A percentile compares a stretch with the other conserved stretches of the same genome.
Conservation (phyloP, 2,888 invertebrate genomes). For the Notodonta ziczac region DNA sequence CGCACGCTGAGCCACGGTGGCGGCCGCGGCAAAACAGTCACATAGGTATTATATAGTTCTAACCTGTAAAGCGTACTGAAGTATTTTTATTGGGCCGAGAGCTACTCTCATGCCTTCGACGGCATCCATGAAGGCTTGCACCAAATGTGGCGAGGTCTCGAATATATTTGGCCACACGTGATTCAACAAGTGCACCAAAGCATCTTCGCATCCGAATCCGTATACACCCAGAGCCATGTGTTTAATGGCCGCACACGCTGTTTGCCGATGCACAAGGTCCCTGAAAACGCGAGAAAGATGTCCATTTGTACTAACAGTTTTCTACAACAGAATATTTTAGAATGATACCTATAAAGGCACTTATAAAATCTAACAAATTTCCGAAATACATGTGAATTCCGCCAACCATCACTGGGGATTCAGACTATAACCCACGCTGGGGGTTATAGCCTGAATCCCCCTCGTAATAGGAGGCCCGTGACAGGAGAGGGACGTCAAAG, state of each 20-base stretch:
- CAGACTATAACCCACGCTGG: no score
- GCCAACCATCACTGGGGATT: no score
- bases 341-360: no score
- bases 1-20: no score
- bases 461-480: no score
- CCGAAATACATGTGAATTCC: no score
- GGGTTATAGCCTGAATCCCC: no score
- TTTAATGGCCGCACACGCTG: constrained; percentile 99
- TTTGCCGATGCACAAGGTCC: constrained; percentile 99
- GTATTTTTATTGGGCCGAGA: constrained; percentile 97
- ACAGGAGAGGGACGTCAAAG: no score
- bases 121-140: constrained; percentile 99
- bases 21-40: not conserved
- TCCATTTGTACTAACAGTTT: not conserved
- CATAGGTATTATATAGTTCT: constrained; percentile 26
- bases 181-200: constrained; percentile 97
- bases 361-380: no score
- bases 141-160: constrained; percentile 99
- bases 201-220: constrained; percentile 99
- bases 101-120: constrained; percentile 99
- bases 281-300: constrained; percentile 68
- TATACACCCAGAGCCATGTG: constrained; percentile 99
- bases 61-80: constrained; percentile 98
- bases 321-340: not conserved
- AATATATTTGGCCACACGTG: constrained; percentile 99